Evolutionary conservation across 2,113 vertebrate species (phyloP).

Genomic region (Cyanoderma ruficeps): DNA sequence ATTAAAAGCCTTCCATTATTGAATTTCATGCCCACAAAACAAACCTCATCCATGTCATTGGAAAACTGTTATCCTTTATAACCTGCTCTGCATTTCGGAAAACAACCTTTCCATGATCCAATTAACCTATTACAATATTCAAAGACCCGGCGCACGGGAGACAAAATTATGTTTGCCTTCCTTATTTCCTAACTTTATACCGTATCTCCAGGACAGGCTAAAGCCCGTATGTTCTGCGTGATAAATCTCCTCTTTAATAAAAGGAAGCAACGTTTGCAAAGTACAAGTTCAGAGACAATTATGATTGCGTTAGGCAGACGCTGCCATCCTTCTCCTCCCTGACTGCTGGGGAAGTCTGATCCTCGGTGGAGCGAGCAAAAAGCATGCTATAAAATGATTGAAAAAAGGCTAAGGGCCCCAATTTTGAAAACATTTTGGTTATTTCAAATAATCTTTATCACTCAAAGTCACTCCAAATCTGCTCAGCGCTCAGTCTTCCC

Average conservation of each 20-base stretch:
- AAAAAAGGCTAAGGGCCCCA: neutral
- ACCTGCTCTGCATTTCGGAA: constrained; percentile 11
- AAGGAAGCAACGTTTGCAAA: constrained; percentile 58
- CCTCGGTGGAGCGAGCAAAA: neutral
- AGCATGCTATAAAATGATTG: constrained; percentile 14
- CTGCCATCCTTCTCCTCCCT: constrained; percentile 12
- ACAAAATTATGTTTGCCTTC: constrained; percentile 57
- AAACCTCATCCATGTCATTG: constrained; percentile 54
- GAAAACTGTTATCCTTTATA: constrained; percentile 60
- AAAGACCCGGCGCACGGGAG: constrained; percentile 44
- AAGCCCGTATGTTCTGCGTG: constrained; percentile 31
- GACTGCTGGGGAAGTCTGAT: neutral
- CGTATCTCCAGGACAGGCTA: constrained; percentile 11
- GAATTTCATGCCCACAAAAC: constrained; percentile 63
- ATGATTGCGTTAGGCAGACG: constrained; percentile 31
- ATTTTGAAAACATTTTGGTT: neutral
- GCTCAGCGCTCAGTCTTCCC: constrained; percentile 9
- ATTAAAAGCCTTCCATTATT: constrained; percentile 69
- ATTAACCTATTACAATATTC: constrained; percentile 70
- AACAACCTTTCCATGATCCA: constrained; percentile 59
- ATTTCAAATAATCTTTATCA: constrained; percentile 50
- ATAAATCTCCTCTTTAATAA: constrained; percentile 57
- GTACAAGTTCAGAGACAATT: constrained; percentile 38
- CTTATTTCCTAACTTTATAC: constrained; percentile 39
- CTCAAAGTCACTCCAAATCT: constrained; percentile 55